Conservation (phyloP, 2,113 vertebrate genomes). For the Syrmaticus mikado region DNA sequence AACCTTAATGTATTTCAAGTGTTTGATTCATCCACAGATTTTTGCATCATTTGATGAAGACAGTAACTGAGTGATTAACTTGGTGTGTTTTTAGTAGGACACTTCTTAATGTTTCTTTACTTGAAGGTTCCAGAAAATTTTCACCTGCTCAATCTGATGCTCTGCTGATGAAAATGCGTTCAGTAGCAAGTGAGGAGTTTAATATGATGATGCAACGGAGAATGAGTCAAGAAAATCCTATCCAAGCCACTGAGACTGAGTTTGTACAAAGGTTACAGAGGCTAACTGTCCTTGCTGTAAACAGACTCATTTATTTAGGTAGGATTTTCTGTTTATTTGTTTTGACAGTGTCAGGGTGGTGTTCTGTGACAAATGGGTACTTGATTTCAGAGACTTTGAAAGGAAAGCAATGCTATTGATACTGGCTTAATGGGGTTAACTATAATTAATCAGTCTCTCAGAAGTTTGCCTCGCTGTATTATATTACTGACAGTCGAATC, state of each 20-base stretch:
- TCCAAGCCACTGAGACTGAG: slow-evolving; percentile 89
- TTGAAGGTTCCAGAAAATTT: slow-evolving; percentile 85
- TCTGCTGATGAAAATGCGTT: slow-evolving; percentile 91
- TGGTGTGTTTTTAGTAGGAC: not conserved
- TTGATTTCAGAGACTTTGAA: not conserved
- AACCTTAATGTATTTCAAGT: not conserved
- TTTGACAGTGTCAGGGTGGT: not conserved
- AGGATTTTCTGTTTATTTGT: not conserved
- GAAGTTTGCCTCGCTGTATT: not conserved
- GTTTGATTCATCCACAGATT: not conserved
- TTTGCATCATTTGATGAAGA: not conserved
- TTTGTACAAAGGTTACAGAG: slow-evolving; percentile 92
- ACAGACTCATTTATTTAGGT: slow-evolving; percentile 95
- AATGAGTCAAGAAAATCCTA: slow-evolving; percentile 94
- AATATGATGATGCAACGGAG: slow-evolving; percentile 92
- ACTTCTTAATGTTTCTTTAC: slow-evolving; percentile 4
- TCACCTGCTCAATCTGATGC: slow-evolving; percentile 89
- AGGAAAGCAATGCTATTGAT: not conserved
- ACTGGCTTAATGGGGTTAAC: not conserved
- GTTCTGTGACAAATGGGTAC: not conserved
- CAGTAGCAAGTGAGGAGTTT: slow-evolving; percentile 93
- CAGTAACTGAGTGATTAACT: not conserved
- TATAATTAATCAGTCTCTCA: accelerated
- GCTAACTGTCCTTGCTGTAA: slow-evolving; percentile 90
- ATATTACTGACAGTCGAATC: not conserved